Base-by-base conservation (phyloP, 2,888 invertebrate species). In the Aleiodes leptofemur region DNA sequence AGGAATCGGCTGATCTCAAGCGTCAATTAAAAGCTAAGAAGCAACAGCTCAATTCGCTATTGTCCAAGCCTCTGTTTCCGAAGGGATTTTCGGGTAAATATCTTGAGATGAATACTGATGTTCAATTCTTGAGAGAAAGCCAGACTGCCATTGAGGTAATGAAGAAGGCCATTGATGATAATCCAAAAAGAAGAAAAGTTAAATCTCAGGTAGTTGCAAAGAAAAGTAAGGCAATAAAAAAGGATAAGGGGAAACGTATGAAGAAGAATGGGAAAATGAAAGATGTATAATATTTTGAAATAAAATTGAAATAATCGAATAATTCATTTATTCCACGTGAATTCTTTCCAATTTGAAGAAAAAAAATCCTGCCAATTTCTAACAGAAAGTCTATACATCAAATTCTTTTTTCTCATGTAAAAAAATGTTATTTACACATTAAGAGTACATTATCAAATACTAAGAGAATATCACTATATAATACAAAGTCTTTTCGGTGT, bases 61-160 rank as follows among this genome's bases (percentile, higher is more conserved):
- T 95, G 16, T 86, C 90, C 0, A 91, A 92, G 57, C 93, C 94
- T 0, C 84, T 95, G 50, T 94, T 95, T 82, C 94, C 95, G 0
- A 91, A 90, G 83, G 94, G 94, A 0, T 94, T 94, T 85, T 94
- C 93, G 73, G 94, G 92, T 82, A 93, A 92, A 82, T 93, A 92
- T 86, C 92, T 92, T 4, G 86, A 88, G 1, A 88, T 91, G 0
- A 86, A 84, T 77, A 80, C 85, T 2, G 81, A 85, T 0, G 16
- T 29, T 6, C 81, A 88, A 5, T 79, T 87, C 13, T 79, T 87
- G 7, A 82, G 83, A 31, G 82, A 90, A 29, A 78, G 78, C 13
- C 83, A 89, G 78, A 91, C 86, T 77, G 93, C 93, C 8, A 90
- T 93, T 1, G 90, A 92, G 79, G 89, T 91, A 0, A 91, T 93